Base-by-base conservation (phyloP, 2,797 vertebrate genomes). In the Neostethus bicornis region DNA sequence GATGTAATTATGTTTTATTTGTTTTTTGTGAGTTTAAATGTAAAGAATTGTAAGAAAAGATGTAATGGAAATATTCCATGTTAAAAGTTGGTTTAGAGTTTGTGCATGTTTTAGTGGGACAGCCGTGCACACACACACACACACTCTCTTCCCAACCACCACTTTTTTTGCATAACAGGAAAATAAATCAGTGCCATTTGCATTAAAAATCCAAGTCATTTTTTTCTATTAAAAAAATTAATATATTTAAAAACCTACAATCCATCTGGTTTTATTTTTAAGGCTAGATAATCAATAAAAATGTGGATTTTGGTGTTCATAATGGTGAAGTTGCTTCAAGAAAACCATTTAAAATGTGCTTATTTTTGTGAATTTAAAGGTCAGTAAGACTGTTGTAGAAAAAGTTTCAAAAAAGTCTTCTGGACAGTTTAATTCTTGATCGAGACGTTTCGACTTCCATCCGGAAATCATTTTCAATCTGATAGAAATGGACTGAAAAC, bases 71-170 rank as follows among this genome's bases (percentile, higher is more conserved):
- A 60, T 61, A 62, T 68, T 72, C 58, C 52, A 74, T 75, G 26
- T 85, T 42, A 79, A 32, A 21, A 32, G 80, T 77, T 43, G 31
- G 63, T 75, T 84, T 73, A 79, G 69, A 80, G 80, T 85, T 83
- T 68, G 79, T 75, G 51, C 79, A 70, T 73, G 62, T 57, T 60
- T 54, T 49, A 75, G 62, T 74, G 45, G 61, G 59, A 80, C 71
- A 68, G 70, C 66, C 51, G 46, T 54, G 52, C 21, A 21, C 21
- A n/a, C n/a, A n/a, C n/a, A n/a, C n/a, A n/a, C 28, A 29, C 28
- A 32, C 38, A 46, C 48, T 37, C 21, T 29, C 20, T 29, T 24
- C 56, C 44, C 56, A 61, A 34, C 58, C 14, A 19, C 3, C 0
- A 45, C 20, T 26, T 62, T 77, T n/a, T 83, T 85, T 86, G 70